Percentiles rank a stretch among this genome's conserved stretches.
Conservation (phyloP, 2,888 invertebrate species). For the Bembecia ichneumoniformis region DNA sequence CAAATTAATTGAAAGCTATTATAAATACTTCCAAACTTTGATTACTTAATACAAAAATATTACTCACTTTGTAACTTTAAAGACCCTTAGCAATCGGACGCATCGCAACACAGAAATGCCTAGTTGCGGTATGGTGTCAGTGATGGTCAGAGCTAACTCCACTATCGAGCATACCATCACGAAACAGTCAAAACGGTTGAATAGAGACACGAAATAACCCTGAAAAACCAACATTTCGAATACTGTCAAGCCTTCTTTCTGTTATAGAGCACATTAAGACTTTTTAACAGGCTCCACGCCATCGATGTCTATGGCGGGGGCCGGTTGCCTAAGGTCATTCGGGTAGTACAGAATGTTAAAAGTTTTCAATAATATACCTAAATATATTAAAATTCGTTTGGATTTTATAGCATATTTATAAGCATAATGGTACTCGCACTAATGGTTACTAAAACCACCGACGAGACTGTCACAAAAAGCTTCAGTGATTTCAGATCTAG, state of each 20-base stretch:
- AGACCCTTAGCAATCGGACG: conserved; percentile 95
- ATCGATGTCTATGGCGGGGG: no score
- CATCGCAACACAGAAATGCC: conserved; percentile 98
- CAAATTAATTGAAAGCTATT: background rate
- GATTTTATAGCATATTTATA: no score
- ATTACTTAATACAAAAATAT: no score
- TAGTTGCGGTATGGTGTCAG: conserved; percentile 93
- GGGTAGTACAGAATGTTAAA: no score
- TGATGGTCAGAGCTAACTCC: conserved; percentile 91
- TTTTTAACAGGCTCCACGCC: no score
- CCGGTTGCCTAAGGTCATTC: no score
- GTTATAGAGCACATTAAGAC: background rate
- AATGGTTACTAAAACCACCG: no score
- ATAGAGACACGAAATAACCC: conserved; percentile 98
- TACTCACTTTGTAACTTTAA: conserved; percentile 98
- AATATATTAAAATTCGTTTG: no score
- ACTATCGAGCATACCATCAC: conserved; percentile 98
- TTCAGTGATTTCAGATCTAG: no score
- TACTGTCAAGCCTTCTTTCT: background rate
- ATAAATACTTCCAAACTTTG: no score
- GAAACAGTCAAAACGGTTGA: conserved; percentile 99
- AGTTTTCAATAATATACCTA: background rate
- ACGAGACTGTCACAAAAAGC: no score
- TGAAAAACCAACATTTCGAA: conserved; percentile 43
- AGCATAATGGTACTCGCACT: no score